phyloP scores from a whole-genome alignment of 2,888 invertebrate genomes.

The Epinotia bilunana region DNA sequence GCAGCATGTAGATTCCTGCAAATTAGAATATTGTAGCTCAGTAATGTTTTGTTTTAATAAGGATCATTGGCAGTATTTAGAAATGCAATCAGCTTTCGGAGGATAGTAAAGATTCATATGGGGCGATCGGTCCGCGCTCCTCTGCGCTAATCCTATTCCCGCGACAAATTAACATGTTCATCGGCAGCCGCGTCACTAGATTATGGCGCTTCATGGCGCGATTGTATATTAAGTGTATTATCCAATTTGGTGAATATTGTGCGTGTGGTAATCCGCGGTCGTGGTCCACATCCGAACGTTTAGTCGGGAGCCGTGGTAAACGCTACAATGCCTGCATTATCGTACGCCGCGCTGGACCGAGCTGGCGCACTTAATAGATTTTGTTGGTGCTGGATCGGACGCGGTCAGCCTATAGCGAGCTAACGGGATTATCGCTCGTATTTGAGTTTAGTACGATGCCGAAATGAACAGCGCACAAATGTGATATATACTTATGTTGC shows the following conservation, averaged over 20 bases:
- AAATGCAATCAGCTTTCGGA: not conserved
- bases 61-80: not conserved
- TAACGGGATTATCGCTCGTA: conserved; percentile 78
- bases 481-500: conserved; percentile 50
- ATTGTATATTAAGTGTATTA: conserved; percentile 88
- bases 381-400: conserved; percentile 72
- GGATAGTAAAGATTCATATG: conserved; percentile 56
- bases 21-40: not conserved
- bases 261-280: conserved; percentile 81
- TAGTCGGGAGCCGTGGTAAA: conserved; percentile 66
- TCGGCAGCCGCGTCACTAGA: conserved; percentile 82
- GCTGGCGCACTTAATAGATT: conserved; percentile 82
- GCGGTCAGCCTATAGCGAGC: conserved; percentile 76
- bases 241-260: conserved; percentile 86
- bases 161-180: conserved; percentile 84
- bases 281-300: conserved; percentile 71
- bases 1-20: no score
- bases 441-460: conserved; percentile 69
- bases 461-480: conserved; percentile 62
- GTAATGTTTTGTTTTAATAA: not conserved
- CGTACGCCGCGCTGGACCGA: conserved; percentile 71
- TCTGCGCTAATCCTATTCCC: conserved; percentile 78
- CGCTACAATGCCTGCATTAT: conserved; percentile 74
- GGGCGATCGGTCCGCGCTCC: conserved; percentile 62
- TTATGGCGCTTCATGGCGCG: conserved; percentile 82